phyloP scores from a whole-genome alignment of 2,113 vertebrate genomes.

The Morone chrysops region DNA sequence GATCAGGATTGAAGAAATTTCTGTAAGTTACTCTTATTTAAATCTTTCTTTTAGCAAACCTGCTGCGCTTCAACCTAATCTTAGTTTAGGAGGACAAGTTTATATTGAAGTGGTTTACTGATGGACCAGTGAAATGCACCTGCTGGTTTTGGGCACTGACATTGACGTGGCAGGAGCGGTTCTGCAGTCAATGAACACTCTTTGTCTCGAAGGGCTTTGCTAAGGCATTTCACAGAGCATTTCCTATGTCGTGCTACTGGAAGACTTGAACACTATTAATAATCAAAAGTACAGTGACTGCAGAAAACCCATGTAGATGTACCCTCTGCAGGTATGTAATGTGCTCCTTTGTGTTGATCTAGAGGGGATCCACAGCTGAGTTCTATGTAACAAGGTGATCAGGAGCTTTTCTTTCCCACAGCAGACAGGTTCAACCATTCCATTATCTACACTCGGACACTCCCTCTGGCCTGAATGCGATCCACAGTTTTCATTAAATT shows the following conservation, averaged over 20 bases:
- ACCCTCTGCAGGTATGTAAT: background rate
- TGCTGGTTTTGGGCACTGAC: background rate
- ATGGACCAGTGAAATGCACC: background rate
- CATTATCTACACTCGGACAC: background rate
- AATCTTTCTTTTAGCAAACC: background rate
- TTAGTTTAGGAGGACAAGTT: constrained; percentile 12
- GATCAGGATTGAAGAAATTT: background rate
- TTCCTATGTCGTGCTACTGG: background rate
- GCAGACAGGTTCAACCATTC: no score
- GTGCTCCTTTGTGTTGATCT: background rate
- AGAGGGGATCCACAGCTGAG: background rate
- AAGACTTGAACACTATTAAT: background rate
- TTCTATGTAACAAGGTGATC: background rate
- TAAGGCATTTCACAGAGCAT: background rate
- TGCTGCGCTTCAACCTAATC: constrained; percentile 15
- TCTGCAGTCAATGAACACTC: background rate
- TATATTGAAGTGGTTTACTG: constrained; percentile 21
- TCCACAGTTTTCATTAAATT: background rate
- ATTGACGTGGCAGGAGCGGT: background rate
- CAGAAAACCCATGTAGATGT: background rate
- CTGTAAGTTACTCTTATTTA: background rate
- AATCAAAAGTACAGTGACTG: background rate
- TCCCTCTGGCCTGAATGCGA: background rate
- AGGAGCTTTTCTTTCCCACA: no score
- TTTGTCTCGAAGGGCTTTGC: constrained; percentile 45